These are phyloP conservation scores for Pterobdella sp. DNA, from an alignment of 2,888 invertebrate genomes.

Conservation along the genomic window DNA sequence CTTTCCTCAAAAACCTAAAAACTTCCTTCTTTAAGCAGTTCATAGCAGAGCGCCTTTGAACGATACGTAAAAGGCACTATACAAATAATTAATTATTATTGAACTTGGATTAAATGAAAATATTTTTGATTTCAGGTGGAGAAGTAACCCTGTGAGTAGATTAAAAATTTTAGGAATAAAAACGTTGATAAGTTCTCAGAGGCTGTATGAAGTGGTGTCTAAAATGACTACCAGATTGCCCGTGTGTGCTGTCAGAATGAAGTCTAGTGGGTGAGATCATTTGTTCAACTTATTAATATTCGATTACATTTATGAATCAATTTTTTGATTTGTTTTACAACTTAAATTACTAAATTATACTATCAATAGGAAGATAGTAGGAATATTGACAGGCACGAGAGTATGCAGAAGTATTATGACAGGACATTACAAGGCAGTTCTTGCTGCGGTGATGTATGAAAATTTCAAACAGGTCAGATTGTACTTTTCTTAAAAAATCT, in stretches of 20 bases:
- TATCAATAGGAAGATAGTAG: not conserved
- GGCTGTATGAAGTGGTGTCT: not conserved
- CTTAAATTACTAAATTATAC: no score
- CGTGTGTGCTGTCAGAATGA: not conserved
- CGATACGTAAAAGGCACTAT: no score
- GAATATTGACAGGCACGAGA: not conserved
- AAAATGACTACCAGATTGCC: not conserved
- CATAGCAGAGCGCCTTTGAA: no score
- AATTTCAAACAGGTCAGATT: slow-evolving; percentile 4
- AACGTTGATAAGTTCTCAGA: not conserved
- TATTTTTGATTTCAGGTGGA: not conserved
- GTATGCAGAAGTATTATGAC: not conserved
- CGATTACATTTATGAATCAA: no score
- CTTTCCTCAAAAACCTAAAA: no score
- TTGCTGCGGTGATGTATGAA: not conserved
- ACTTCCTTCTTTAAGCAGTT: no score
- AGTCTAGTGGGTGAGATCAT: no score
- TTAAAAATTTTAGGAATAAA: not conserved
- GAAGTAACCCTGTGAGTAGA: not conserved
- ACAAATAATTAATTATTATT: no score
- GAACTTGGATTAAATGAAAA: not conserved
- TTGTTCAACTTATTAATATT: no score
- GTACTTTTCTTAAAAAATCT: no score
- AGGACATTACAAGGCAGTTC: not conserved
- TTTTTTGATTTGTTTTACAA: no score